Base-by-base conservation (phyloP, 2,888 invertebrate genomes). In the Embidobia sp. region DNA sequence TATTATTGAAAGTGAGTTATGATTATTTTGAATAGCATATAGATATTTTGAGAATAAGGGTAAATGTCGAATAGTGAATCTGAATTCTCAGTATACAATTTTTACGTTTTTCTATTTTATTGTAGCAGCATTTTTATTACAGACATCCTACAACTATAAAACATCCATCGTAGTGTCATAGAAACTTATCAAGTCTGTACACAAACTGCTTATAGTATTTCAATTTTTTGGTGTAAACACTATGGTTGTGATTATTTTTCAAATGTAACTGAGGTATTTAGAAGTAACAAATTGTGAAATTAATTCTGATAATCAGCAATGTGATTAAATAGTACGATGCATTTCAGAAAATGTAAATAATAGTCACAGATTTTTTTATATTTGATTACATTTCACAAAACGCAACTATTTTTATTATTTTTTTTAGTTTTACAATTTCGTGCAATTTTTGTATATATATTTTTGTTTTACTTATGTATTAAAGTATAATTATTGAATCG, bases 121-220 rank as follows among this genome's bases (percentile, higher is more conserved):
- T 72, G 72, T 72, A 63, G 72, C 70, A 46, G 70, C 59, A 51
- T 59, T 69, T 18, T 49, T 19, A 49, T 69, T 31, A 48, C 48
- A 46, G 46, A 44, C 31, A 16, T 57, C 33, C 51, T 31, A 70
- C 53, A 53, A 61, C 55, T n/a, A 13, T 46, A 33, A 13, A 18
- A 49, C 37, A 19, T 49, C 33, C 69, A 33, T 42, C 59, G 42
- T 59, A 69, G 55, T 55, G 37, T 5, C 49, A 15, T 51, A 70
- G 44, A 70, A 35, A 48, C 19, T 22, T 42, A 19, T 69, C 26
- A 59, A 69, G 59, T 69, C 59, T 69, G 40, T n/a, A n/a, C 40
- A 40, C 46, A 19, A 51, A 19, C 15, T 51, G 64, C 64, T 64
- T 64, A 22, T 51, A 64, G 49, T 48, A 46, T 19, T 44, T 40